Evolutionary conservation across 2,888 invertebrate genomes (phyloP), one percentile per base, ranked within the genome.

Genomic region (Unio pictorum): DNA sequence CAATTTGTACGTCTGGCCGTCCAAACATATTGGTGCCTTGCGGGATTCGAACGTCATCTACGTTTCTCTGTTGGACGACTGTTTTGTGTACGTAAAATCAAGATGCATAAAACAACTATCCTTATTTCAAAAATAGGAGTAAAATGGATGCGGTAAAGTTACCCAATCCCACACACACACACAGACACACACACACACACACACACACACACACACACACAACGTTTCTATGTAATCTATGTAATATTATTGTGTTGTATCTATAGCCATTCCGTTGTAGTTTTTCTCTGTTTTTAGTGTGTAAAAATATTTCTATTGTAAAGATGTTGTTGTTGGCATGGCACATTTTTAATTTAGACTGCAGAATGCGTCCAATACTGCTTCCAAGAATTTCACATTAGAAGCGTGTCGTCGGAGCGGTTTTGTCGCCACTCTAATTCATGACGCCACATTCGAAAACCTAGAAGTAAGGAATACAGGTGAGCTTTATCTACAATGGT

Each of bases 391-490:
- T 34, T 81, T 84, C 55, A 79, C 80, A 3, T 28, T 84, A 17
- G 84, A 84, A 65, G 78, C 73, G 0, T 84, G 84, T 72, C 70
- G 84, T 11, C 73, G 71, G 3, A 63, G 69, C 23, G 83, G 80
- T 4, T 65, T 83, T 0, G 23, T 28, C 7, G 72, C 68, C 6
- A 30, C 55, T 0, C 57, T 66, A 55, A 69, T 69, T 0, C 60
- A 56, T 11, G 69, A 78, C 18, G 45, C 81, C 3, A 75, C 66
- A 5, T 17, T 83, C 11, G 26, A 68, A 15, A 72, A 73, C 23
- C 62, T 83, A 73, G 83, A 83, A 66, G 74, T 83, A 20, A 73
- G 73, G 59, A 83, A 83, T 61, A 78, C 76, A 60, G 83, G 83
- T 82, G 45, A 45, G 45, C 8, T 45, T 45, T 45, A 45, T 45